phyloP scores from a whole-genome alignment of 2,113 vertebrate genomes.

The Mobula hypostoma region DNA sequence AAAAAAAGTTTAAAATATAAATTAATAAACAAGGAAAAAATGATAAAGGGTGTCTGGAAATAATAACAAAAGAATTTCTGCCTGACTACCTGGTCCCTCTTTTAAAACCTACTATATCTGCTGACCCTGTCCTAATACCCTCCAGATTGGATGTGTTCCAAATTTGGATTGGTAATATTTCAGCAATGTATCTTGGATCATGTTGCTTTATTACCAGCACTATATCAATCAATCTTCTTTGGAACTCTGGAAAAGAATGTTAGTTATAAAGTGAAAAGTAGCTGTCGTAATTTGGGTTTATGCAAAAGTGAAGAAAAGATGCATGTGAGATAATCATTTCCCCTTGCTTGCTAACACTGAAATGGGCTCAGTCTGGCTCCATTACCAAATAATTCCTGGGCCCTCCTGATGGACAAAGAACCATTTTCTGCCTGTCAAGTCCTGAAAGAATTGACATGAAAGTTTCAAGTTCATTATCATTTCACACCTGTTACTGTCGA shows the following conservation, averaged over 20 bases:
- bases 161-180: too few relatives aligned
- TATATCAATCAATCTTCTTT: too few relatives aligned
- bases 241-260: too few relatives aligned
- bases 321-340: neutral
- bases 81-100: too few relatives aligned
- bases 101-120: too few relatives aligned
- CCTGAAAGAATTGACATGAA: neutral
- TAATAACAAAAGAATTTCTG: neutral
- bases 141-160: too few relatives aligned
- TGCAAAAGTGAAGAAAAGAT: neutral
- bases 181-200: too few relatives aligned
- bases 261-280: too few relatives aligned
- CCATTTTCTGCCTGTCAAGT: neutral
- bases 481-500: neutral
- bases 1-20: neutral
- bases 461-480: neutral
- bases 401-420: neutral
- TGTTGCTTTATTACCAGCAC: too few relatives aligned
- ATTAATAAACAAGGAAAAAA: neutral
- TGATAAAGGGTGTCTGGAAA: neutral
- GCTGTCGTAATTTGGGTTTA: too few relatives aligned
- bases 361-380: neutral
- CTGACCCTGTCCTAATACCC: too few relatives aligned
- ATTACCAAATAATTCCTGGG: too few relatives aligned
- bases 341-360: neutral